Evolutionary conservation across 2,888 invertebrate species (phyloP).

Genomic region (Orgyia antiqua): DNA sequence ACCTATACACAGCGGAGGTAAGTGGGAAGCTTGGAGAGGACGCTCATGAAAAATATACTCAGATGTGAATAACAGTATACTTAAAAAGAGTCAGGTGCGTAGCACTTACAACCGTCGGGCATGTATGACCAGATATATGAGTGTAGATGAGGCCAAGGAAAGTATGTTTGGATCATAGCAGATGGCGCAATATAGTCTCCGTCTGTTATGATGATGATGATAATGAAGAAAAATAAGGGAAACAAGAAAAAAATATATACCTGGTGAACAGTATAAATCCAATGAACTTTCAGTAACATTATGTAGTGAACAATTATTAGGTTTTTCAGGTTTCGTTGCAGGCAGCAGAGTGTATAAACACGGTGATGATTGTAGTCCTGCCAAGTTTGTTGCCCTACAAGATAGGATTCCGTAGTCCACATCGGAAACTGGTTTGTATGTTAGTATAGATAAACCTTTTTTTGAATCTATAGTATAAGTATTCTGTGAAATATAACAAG

Average conservation of each 20-base stretch:
- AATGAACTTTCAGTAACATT: constrained; percentile 88
- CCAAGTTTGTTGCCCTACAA: constrained; percentile 85
- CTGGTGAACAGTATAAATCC: constrained; percentile 83
- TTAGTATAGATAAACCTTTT: constrained; percentile 80
- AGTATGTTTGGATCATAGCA: too few relatives aligned
- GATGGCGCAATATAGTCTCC: too few relatives aligned
- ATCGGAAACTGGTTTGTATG: constrained; percentile 88
- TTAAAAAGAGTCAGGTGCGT: too few relatives aligned
- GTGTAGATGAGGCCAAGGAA: too few relatives aligned
- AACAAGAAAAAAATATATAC: constrained; percentile 34
- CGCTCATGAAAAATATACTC: too few relatives aligned
- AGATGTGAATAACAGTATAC: too few relatives aligned
- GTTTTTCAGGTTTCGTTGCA: constrained; percentile 87
- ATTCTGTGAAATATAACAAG: constrained; percentile 56
- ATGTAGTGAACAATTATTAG: constrained; percentile 86
- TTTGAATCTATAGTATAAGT: constrained; percentile 76
- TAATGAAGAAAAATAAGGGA: too few relatives aligned
- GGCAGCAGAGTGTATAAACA: constrained; percentile 87
- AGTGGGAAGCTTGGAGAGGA: too few relatives aligned
- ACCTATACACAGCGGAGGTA: too few relatives aligned
- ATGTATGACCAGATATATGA: too few relatives aligned
- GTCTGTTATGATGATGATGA: too few relatives aligned
- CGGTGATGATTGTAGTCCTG: constrained; percentile 84
- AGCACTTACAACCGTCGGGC: too few relatives aligned
- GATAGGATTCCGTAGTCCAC: constrained; percentile 88